Percentiles rank a stretch among this genome's conserved stretches.
These are phyloP conservation scores for Periophthalmus modestus DNA, from an alignment of 2,113 vertebrate genomes.

Conservation along the genomic window DNA sequence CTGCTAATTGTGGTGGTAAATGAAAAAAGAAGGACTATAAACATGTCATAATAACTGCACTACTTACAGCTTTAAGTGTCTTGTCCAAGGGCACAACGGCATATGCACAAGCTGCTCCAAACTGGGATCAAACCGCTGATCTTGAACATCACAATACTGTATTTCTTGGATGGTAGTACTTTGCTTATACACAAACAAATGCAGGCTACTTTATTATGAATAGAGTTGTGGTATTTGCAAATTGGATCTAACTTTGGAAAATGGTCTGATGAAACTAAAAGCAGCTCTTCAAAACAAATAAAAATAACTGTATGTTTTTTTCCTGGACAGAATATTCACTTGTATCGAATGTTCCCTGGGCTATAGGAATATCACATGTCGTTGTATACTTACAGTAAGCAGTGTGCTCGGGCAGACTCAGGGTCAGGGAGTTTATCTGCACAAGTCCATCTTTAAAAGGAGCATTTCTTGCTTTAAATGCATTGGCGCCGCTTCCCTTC, in stretches of 20 bases:
- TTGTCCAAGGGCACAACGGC: not conserved
- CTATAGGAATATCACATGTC: not conserved
- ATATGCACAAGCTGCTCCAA: not conserved
- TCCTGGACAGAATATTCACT: not conserved
- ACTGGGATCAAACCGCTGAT: not conserved
- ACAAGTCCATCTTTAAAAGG: conserved; percentile 4
- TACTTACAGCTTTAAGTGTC: too few species aligned
- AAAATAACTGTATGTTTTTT: not conserved
- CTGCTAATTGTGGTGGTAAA: not conserved
- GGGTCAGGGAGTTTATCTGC: not conserved
- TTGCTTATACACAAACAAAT: too few species aligned
- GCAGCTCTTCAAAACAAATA: not conserved
- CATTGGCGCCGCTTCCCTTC: not conserved
- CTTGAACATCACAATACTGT: not conserved
- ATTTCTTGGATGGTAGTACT: not conserved
- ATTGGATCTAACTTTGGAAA: not conserved
- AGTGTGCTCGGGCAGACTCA: not conserved
- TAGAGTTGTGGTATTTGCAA: too few species aligned
- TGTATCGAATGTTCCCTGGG: not conserved
- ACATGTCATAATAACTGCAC: too few species aligned
- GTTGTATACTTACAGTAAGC: not conserved
- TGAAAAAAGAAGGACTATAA: not conserved
- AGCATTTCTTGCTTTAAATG: conserved; percentile 15
- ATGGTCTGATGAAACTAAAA: not conserved
- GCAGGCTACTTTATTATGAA: too few species aligned